A percentile compares a stretch with the other conserved stretches of the same genome.
Evolutionary conservation across 2,113 vertebrate genomes (phyloP).

Genomic region (Chlorodrepanis virens): DNA sequence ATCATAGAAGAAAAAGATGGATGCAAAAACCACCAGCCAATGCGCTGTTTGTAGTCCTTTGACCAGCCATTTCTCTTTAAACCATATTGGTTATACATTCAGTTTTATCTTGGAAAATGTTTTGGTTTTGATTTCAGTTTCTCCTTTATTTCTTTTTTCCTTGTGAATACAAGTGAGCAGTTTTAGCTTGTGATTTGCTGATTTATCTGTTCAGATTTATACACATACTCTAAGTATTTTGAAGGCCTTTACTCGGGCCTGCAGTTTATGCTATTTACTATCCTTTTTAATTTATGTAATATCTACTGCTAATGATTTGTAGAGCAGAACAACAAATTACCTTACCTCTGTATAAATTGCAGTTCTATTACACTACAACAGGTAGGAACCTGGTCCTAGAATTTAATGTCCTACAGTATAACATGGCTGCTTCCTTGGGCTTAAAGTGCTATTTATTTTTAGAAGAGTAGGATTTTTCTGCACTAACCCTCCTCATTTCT

Average conservation of each 20-base stretch:
- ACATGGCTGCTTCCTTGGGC: neutral
- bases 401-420: neutral
- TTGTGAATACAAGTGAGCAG: neutral
- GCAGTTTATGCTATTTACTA: neutral
- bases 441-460: neutral
- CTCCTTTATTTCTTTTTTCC: neutral
- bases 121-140: neutral
- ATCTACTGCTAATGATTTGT: neutral
- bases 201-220: neutral
- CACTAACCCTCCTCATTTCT: neutral
- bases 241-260: neutral
- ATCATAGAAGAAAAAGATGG: neutral
- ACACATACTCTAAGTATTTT: neutral
- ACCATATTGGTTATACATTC: neutral
- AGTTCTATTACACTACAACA: neutral
- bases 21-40: neutral
- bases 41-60: neutral
- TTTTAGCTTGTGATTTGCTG: neutral
- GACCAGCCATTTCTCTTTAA: neutral
- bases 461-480: neutral
- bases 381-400: neutral
- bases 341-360: neutral
- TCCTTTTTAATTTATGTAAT: neutral
- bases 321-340: neutral
- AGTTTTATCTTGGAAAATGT: neutral